Percentiles rank a stretch among this genome's conserved stretches.
Evolutionary conservation across 2,888 invertebrate genomes (phyloP).

Genomic region (Auanema freiburgensis): DNA sequence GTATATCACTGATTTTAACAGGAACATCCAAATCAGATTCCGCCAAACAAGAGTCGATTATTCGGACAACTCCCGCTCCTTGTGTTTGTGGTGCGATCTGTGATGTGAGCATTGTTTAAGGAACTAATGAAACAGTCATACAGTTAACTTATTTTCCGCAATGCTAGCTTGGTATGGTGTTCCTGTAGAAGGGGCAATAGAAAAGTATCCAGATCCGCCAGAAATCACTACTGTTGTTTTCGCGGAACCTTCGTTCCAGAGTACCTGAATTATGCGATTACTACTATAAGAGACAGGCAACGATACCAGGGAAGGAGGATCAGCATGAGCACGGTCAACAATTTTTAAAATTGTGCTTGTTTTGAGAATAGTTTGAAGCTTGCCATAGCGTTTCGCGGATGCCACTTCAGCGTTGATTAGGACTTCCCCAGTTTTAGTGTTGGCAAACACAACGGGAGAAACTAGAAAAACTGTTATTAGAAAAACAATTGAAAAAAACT

Average conservation of each 20-base stretch:
- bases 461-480: no score
- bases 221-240: conserved; percentile 25
- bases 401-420: no score
- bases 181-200: conserved; percentile 11
- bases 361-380: no score
- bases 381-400: no score
- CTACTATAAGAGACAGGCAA: no score
- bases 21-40: conserved; percentile 33
- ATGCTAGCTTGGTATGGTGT: conserved; percentile 11
- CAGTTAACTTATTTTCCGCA: conserved; percentile 1
- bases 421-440: no score
- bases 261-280: conserved; percentile 15
- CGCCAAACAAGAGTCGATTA: conserved; percentile 48
- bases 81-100: conserved; percentile 37
- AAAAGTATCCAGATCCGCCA: conserved; percentile 59
- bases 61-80: conserved; percentile 33
- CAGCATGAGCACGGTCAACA: background rate
- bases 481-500: no score
- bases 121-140: conserved; percentile 5
- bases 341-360: background rate
- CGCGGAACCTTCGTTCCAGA: conserved; percentile 52
- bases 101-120: background rate
- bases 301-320: background rate
- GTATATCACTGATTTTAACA: conserved; percentile 50
- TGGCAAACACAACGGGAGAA: no score